Evolutionary conservation across 2,113 vertebrate genomes (phyloP).

Genomic region (Pterocles gutturalis): DNA sequence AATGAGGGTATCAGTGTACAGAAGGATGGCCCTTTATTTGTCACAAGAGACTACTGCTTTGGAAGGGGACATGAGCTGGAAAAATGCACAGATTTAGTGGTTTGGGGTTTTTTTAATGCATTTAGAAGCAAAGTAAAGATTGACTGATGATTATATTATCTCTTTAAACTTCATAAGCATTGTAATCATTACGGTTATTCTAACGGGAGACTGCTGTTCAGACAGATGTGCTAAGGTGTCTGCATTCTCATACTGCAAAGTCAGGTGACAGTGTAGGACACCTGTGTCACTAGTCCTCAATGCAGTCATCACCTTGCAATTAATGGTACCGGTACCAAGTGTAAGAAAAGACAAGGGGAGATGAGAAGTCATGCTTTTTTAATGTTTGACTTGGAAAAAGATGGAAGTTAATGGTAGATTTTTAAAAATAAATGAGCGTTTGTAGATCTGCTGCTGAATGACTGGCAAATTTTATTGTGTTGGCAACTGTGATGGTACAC

Average conservation of each 20-base stretch:
- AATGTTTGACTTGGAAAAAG: background rate
- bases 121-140: slow-evolving; percentile 22
- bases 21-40: background rate
- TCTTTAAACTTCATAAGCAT: slow-evolving; percentile 35
- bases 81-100: background rate
- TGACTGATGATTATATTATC: slow-evolving; percentile 21
- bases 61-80: background rate
- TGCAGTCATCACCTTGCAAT: background rate
- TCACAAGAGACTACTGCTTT: background rate
- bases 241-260: background rate
- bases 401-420: background rate
- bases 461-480: background rate
- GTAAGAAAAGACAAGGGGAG: background rate
- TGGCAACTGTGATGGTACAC: background rate
- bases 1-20: background rate
- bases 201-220: slow-evolving; percentile 29
- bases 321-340: background rate
- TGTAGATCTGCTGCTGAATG: background rate
- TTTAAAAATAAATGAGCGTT: background rate
- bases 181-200: slow-evolving; percentile 3
- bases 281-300: background rate
- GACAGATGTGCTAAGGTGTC: background rate
- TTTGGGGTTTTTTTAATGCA: background rate
- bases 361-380: background rate
- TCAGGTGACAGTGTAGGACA: background rate